Conservation (phyloP, 2,888 invertebrate genomes). For the Gymnocheta viridis region DNA sequence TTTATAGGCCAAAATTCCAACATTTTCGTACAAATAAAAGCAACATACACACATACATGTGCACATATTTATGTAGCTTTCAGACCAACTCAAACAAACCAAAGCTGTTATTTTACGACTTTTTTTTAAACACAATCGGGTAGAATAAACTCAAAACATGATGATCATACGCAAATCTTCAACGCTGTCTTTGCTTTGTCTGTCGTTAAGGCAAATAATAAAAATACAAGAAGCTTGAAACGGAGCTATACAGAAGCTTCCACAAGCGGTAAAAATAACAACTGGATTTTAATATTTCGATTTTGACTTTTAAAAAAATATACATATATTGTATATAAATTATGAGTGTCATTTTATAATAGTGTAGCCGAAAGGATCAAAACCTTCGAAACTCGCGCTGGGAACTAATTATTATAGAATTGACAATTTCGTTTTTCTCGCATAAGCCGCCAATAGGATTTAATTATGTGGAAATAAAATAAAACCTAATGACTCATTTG, state of each 20-base stretch:
- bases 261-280: conserved; percentile 36
- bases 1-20: conserved; percentile 63
- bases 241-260: conserved; percentile 55
- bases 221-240: conserved; percentile 61
- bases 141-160: conserved; percentile 2
- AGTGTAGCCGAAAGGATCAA: conserved; percentile 51
- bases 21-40: not conserved
- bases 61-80: not conserved
- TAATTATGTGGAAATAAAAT: conserved; percentile 12
- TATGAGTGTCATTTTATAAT: conserved; percentile 35
- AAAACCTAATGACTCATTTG: conserved; percentile 50
- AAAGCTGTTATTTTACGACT: conserved; percentile 57
- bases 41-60: not conserved
- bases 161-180: conserved; percentile 14
- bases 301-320: conserved; percentile 24
- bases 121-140: conserved; percentile 55
- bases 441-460: not conserved
- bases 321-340: too few relatives aligned
- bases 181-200: conserved; percentile 17
- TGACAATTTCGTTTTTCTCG: conserved; percentile 22
- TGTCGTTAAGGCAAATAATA: conserved; percentile 41
- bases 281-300: conserved; percentile 46
- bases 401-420: conserved; percentile 51
- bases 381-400: conserved; percentile 18
- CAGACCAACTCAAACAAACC: not conserved